A percentile compares a stretch with the other conserved stretches of the same genome.
phyloP scores from a whole-genome alignment of 2,113 vertebrate genomes.

The Todiramphus saurophagus region DNA sequence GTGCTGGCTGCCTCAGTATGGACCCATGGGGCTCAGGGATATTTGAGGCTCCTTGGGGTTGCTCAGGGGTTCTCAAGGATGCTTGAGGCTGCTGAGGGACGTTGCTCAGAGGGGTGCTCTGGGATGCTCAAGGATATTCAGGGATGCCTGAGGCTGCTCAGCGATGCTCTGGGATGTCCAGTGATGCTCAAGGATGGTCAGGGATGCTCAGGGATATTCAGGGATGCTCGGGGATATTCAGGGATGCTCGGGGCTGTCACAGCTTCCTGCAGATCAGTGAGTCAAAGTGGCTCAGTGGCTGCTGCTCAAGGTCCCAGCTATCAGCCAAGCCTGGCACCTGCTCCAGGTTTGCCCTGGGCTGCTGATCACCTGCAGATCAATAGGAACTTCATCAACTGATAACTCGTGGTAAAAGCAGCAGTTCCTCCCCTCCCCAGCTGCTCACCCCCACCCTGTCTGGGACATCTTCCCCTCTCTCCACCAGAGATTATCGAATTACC shows the following conservation, averaged over 20 bases:
- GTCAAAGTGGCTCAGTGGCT: rapidly evolving
- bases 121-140: background rate
- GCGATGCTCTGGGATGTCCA: background rate
- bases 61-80: background rate
- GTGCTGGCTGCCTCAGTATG: background rate
- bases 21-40: rapidly evolving
- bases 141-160: background rate
- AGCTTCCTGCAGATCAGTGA: background rate
- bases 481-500: background rate
- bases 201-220: rapidly evolving
- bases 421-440: background rate
- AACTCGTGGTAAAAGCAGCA: background rate
- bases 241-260: background rate
- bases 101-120: background rate
- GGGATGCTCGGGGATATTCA: rapidly evolving
- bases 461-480: background rate
- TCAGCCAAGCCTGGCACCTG: rapidly evolving
- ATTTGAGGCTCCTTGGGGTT: background rate
- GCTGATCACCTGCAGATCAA: background rate
- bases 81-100: too few relatives aligned
- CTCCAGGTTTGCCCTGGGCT: background rate
- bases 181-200: background rate
- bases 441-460: background rate
- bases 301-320: background rate
- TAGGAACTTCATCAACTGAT: background rate